These are phyloP conservation scores for Tipula lateralis DNA, from an alignment of 2,888 invertebrate genomes.

Conservation along the genomic window DNA sequence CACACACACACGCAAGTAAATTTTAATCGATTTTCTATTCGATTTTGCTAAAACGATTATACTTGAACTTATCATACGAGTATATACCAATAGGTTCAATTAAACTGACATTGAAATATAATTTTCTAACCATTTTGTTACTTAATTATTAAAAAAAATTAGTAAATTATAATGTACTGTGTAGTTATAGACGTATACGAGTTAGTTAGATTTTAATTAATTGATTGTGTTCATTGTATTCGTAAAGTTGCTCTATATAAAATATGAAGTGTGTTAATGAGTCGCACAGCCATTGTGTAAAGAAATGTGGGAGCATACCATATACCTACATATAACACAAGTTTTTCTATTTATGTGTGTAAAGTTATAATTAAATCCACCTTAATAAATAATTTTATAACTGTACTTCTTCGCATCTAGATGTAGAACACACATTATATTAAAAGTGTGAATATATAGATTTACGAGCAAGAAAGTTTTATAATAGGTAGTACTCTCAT, in stretches of 20 bases:
- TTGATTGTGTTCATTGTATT: not conserved
- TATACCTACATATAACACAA: not conserved
- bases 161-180: not conserved
- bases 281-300: not conserved
- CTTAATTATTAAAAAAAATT: not conserved
- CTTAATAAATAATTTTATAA: not conserved
- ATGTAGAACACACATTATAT: not conserved
- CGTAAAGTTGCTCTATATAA: not conserved
- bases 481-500: no score
- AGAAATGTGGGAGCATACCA: not conserved
- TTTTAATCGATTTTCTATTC: conserved; percentile 5
- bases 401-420: not conserved
- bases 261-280: not conserved
- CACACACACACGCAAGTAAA: not conserved
- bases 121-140: not conserved
- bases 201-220: not conserved
- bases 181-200: no score
- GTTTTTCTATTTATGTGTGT: no score
- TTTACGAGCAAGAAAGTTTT: not conserved
- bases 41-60: not conserved
- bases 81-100: not conserved
- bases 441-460: not conserved
- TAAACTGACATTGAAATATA: not conserved
- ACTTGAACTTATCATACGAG: not conserved
- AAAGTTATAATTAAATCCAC: not conserved